phyloP scores from a whole-genome alignment of 1,140 invertebrate species.

The Lethrus apterus region DNA sequence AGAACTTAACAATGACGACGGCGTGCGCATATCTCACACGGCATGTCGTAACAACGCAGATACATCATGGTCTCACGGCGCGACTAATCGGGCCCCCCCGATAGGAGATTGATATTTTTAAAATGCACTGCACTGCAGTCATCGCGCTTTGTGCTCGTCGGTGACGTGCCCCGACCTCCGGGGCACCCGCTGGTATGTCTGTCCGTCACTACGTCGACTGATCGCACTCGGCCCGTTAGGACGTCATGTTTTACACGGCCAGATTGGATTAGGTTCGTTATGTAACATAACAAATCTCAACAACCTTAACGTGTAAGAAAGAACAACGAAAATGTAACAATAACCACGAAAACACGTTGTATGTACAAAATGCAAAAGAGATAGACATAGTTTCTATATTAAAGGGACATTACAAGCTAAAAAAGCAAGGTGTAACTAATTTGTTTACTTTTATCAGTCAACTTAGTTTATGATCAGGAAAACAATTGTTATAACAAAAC shows the following conservation, averaged over 20 bases:
- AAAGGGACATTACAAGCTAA: too few species aligned
- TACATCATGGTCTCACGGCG: conserved; percentile 26
- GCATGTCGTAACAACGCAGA: conserved; percentile 25
- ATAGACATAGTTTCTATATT: too few species aligned
- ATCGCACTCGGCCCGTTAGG: conserved; percentile 3
- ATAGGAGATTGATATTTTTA: conserved; percentile 32
- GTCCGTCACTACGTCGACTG: conserved; percentile 20
- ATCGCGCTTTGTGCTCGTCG: conserved; percentile 18
- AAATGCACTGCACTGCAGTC: conserved; percentile 17
- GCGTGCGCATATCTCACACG: conserved; percentile 23
- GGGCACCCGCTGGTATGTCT: conserved; percentile 25
- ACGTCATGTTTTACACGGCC: neutral
- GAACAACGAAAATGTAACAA: neutral
- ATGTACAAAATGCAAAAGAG: neutral
- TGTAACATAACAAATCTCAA: neutral
- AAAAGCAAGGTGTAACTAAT: too few species aligned
- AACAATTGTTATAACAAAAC: too few species aligned
- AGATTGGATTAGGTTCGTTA: conserved; percentile 12
- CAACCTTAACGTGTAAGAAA: neutral
- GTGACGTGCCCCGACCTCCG: conserved; percentile 29
- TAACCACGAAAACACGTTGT: neutral
- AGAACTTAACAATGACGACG: conserved; percentile 13
- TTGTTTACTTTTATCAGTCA: too few species aligned
- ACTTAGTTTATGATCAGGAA: too few species aligned
- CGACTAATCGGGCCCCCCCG: conserved; percentile 28